These are phyloP conservation scores for Galagoides demidoff DNA, from an alignment of 2,797 vertebrate species.

Conservation along the genomic window DNA sequence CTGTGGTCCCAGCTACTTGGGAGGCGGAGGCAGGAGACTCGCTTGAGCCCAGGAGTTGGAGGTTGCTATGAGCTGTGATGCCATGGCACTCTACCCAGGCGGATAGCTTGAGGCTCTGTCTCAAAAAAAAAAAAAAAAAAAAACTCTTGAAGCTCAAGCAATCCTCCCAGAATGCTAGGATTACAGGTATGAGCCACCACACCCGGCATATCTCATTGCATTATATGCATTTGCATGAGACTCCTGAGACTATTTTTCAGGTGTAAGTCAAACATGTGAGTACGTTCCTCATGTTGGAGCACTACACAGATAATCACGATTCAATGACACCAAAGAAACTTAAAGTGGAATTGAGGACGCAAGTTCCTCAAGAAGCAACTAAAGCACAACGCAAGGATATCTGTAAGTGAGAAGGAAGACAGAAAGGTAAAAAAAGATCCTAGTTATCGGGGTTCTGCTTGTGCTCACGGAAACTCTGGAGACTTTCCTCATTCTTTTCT, in stretches of 20 bases:
- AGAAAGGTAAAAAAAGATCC: neutral
- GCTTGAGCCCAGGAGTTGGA: no score
- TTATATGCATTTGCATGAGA: neutral
- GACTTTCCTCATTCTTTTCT: fast-evolving
- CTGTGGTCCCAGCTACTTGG: no score
- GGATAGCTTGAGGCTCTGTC: no score
- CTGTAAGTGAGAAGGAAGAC: neutral
- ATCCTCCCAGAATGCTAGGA: no score
- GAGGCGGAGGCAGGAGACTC: no score
- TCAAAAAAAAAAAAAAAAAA: no score
- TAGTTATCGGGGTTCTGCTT: neutral
- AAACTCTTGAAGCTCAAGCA: no score
- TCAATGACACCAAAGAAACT: neutral
- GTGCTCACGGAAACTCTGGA: neutral
- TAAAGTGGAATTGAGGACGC: neutral
- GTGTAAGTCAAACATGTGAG: neutral
- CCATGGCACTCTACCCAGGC: no score
- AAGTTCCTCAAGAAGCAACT: neutral
- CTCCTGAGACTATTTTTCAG: neutral
- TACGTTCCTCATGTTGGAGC: neutral
- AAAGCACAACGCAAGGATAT: neutral
- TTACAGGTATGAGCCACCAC: no score
- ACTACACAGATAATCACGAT: neutral
- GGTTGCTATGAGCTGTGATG: no score
- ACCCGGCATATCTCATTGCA: neutral